A percentile compares a stretch with the other conserved stretches of the same genome.
These are phyloP conservation scores for Erebia epiphron DNA, from an alignment of 2,888 invertebrate genomes.

Conservation along the genomic window DNA sequence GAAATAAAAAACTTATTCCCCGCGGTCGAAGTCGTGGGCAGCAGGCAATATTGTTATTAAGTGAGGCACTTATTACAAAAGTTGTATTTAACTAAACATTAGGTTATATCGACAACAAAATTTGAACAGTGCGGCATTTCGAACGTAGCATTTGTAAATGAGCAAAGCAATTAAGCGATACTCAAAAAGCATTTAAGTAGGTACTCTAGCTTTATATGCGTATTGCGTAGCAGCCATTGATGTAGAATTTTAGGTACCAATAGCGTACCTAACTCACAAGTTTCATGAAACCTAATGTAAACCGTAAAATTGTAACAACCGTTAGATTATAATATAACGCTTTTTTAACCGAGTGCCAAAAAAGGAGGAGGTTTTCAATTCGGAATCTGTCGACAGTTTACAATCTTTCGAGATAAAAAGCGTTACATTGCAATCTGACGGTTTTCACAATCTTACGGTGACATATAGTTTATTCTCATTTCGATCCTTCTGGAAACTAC, in stretches of 20 bases:
- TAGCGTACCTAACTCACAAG: neutral
- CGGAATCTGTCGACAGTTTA: too few species aligned
- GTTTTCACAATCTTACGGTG: too few species aligned
- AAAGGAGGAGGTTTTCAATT: too few species aligned
- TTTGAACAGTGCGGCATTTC: neutral
- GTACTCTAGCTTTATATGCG: neutral
- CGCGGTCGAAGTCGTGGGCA: too few species aligned
- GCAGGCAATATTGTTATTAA: neutral
- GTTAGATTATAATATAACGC: too few species aligned
- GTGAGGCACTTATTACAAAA: neutral
- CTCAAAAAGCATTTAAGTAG: neutral
- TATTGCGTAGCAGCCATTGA: too few species aligned
- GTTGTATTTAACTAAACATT: neutral
- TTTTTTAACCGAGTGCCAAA: too few species aligned
- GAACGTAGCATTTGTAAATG: neutral
- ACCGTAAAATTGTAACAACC: too few species aligned
- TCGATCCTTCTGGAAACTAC: neutral
- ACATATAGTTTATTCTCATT: neutral
- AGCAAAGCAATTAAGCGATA: constrained; percentile 8
- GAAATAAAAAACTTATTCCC: too few species aligned
- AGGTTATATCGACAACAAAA: neutral
- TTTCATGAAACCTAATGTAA: neutral
- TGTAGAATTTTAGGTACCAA: too few species aligned
- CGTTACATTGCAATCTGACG: too few species aligned
- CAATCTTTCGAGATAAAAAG: too few species aligned